These are phyloP conservation scores for Pyrrhia umbra DNA, from an alignment of 2,888 invertebrate genomes.

Conservation along the genomic window DNA sequence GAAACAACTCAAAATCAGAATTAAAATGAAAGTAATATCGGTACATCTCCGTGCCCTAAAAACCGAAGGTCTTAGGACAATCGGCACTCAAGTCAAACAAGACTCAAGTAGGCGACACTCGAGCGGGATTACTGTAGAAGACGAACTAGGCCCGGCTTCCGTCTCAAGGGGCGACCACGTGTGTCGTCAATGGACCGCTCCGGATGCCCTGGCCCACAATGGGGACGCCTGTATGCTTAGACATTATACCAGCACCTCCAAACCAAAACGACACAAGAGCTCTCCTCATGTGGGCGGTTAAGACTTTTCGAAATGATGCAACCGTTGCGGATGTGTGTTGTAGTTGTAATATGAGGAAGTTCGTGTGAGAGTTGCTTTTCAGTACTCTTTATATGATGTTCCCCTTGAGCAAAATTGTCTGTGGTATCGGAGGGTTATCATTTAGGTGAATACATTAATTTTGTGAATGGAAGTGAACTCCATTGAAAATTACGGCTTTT, in stretches of 20 bases:
- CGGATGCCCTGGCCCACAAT: slow-evolving; percentile 82
- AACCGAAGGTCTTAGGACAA: slow-evolving; percentile 42
- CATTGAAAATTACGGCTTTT: slow-evolving; percentile 39
- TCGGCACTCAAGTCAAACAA: slow-evolving; percentile 45
- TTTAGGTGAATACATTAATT: slow-evolving; percentile 26
- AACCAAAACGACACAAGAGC: slow-evolving; percentile 47
- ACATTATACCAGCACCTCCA: slow-evolving; percentile 63
- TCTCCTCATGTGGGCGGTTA: slow-evolving; percentile 42
- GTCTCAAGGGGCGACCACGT: slow-evolving; percentile 83
- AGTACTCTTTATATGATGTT: slow-evolving; percentile 49
- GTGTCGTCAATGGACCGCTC: slow-evolving; percentile 83
- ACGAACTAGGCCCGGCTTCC: slow-evolving; percentile 76
- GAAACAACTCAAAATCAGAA: background rate
- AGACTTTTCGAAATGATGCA: slow-evolving; percentile 48
- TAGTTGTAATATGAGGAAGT: slow-evolving; percentile 64
- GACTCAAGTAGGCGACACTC: slow-evolving; percentile 64
- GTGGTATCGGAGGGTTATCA: slow-evolving; percentile 38
- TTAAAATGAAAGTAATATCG: background rate
- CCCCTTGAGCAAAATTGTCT: slow-evolving; percentile 47
- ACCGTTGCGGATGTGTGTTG: slow-evolving; percentile 55
- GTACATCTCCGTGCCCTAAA: slow-evolving; percentile 22
- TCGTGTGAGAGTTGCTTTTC: slow-evolving; percentile 56
- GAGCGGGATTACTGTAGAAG: slow-evolving; percentile 65
- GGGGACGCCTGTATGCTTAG: slow-evolving; percentile 65
- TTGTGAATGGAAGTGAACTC: slow-evolving; percentile 17